A percentile compares a stretch with the other conserved stretches of the same genome.
phyloP scores from a whole-genome alignment of 2,113 vertebrate genomes.

The Hippocampus barbouri region DNA sequence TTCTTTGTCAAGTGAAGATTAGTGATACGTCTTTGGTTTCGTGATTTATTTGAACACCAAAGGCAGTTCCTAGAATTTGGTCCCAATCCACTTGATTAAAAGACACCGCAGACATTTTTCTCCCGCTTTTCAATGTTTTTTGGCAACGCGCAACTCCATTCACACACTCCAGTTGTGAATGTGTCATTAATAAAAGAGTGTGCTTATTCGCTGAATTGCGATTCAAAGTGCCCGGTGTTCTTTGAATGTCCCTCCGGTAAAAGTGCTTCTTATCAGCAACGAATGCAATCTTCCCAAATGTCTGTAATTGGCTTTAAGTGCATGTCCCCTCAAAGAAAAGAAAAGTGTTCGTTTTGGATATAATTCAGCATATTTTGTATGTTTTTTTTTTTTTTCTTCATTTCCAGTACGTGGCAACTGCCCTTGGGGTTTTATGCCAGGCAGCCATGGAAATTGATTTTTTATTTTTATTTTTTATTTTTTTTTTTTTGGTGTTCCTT shows the following conservation, averaged over 20 bases:
- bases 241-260: constrained; percentile 5
- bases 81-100: not conserved
- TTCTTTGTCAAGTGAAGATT: not conserved
- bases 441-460: not conserved
- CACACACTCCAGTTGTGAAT: not conserved
- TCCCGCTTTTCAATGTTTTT: not conserved
- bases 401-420: not conserved
- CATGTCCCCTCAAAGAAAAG: constrained; percentile 24
- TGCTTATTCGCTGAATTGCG: not conserved
- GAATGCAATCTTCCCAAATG: constrained; percentile 21
- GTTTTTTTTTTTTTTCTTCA: not conserved
- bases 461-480: not conserved
- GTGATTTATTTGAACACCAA: not conserved
- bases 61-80: not conserved
- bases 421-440: not conserved
- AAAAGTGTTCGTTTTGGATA: not conserved
- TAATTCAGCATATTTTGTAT: constrained; percentile 1
- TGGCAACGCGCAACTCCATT: not conserved
- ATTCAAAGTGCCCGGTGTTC: constrained; percentile 13
- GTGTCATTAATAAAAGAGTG: not conserved
- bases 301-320: constrained; percentile 24
- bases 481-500: not conserved
- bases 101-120: not conserved
- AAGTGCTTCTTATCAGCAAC: constrained; percentile 20
- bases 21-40: not conserved